Evolutionary conservation across 2,113 vertebrate genomes (phyloP), one percentile per base, ranked within the genome.

Genomic region (Pseudopipra pipra): DNA sequence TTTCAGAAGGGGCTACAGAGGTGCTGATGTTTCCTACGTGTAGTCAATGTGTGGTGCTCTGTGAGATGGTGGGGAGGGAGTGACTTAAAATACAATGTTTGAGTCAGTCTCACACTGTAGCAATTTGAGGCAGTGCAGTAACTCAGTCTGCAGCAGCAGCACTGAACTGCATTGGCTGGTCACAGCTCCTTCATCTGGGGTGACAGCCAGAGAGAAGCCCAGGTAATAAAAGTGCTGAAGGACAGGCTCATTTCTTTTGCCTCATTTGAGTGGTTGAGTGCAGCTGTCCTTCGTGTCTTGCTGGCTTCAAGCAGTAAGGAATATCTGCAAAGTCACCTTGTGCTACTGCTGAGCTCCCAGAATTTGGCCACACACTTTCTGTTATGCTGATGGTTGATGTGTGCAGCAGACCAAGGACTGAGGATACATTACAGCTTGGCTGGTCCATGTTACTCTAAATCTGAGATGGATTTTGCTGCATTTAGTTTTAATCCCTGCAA

Each of bases 321-420:
- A 18, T 28, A 56, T 44, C 17, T 92, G 44, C 67, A 87, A 87
- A 89, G 89, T 90, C 76, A 94, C 93, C 93, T 94, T 71, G 72
- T 77, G 62, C 81, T 63, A 43, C 52, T 30, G 61, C 87, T 71
- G 82, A 95, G 86, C 68, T 87, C 66, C 89, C 70, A 30, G 30
- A 52, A 92, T 81, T 3, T 87, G 76, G 73, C 80, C 47, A 6
- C 0, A 0, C 8, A 3, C 19, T 84, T 84, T 81, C 37, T 37
- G 65, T 31, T n/a, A 4, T 4, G 41, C 89, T 85, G 89, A 82
- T 73, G 63, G 39, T 6, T 39, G 76, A 88, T 41, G 65, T 52
- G 63, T 9, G 70, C 73, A 72, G 80, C 91, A 92, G 65, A 84
- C 51, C 41, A 79, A 90, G 44, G 65, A 61, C 83, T 92, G 76